Evolutionary conservation across 2,113 vertebrate genomes (phyloP).

Genomic region (Formicarius rufipectus): DNA sequence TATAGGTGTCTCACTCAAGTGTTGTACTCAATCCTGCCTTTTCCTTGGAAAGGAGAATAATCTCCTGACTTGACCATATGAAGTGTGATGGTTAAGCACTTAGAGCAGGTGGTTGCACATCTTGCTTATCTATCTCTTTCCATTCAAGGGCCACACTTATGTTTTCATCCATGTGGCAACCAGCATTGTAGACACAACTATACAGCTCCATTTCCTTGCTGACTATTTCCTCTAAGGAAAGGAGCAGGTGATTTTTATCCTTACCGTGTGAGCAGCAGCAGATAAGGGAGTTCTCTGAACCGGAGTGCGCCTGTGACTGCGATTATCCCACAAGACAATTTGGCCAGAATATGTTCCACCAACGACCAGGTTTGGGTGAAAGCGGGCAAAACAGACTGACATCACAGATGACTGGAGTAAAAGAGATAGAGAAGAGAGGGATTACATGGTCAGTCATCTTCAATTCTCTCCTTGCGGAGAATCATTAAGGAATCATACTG

Average conservation of each 20-base stretch:
- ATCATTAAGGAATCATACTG: not conserved
- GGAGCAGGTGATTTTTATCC: not conserved
- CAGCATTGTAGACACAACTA: not conserved
- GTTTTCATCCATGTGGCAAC: not conserved
- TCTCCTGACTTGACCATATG: not conserved
- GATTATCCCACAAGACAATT: constrained; percentile 97
- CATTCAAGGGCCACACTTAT: not conserved
- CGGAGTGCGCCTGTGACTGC: constrained; percentile 93
- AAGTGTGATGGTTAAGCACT: not conserved
- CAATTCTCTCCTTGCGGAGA: not conserved
- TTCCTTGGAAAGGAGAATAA: not conserved
- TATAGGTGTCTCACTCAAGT: not conserved
- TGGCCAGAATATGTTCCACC: constrained; percentile 97
- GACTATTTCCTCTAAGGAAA: not conserved
- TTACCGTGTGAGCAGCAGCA: constrained; percentile 95
- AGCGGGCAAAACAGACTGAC: constrained; percentile 94
- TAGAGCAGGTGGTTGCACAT: not conserved
- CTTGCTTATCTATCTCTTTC: not conserved
- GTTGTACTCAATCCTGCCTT: not conserved
- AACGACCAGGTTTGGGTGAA: constrained; percentile 95
- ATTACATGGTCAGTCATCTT: not conserved
- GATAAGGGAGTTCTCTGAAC: constrained; percentile 96
- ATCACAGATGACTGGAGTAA: constrained; percentile 90
- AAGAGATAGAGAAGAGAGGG: not conserved
- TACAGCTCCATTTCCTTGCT: not conserved